Evolutionary conservation across 2,113 vertebrate species (phyloP).

Genomic region (Azemiops feae): DNA sequence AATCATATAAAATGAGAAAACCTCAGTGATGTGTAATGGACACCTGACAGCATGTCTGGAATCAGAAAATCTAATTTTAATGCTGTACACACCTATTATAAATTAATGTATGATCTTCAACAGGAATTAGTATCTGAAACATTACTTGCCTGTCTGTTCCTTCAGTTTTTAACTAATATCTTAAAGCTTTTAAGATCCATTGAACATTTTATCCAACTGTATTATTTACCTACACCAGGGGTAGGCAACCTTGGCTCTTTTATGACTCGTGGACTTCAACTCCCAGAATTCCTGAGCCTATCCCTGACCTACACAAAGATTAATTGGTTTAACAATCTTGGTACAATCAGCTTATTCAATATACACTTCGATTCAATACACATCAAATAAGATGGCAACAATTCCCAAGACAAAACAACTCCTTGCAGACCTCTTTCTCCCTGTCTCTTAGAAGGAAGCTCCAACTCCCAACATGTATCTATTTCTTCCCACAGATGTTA

Average conservation of each 20-base stretch:
- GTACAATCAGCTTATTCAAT: not conserved
- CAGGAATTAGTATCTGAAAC: not conserved
- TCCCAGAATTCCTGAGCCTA: too few species aligned
- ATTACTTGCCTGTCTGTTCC: not conserved
- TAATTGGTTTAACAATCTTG: not conserved
- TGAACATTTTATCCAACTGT: not conserved
- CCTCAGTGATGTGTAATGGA: not conserved
- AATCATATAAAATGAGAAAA: not conserved
- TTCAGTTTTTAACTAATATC: not conserved
- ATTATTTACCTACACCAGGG: not conserved
- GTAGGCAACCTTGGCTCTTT: too few species aligned
- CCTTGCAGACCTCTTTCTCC: not conserved
- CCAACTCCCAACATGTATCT: not conserved
- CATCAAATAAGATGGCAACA: not conserved
- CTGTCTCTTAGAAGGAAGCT: not conserved
- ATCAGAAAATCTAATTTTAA: not conserved
- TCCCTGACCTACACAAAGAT: not conserved
- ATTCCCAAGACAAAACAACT: not conserved
- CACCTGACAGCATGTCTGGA: not conserved
- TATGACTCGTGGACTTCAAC: too few species aligned
- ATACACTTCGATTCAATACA: not conserved
- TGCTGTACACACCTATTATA: not conserved
- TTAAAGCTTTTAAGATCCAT: not conserved
- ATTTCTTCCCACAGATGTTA: not conserved
- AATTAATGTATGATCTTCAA: not conserved